Evolutionary conservation across 2,113 vertebrate genomes (phyloP).

Genomic region (Xerus inauris): DNA sequence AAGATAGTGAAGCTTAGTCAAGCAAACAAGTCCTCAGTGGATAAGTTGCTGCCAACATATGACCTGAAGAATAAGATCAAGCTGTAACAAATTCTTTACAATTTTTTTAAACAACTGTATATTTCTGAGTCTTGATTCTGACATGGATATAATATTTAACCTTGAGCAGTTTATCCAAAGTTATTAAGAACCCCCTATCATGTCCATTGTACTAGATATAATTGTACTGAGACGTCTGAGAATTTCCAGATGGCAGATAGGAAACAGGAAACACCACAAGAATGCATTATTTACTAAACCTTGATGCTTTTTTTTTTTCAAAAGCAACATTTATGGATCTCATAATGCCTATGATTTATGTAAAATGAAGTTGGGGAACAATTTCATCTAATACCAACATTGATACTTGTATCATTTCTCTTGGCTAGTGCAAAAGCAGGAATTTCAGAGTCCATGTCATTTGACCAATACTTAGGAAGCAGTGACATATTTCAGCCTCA

Average conservation of each 20-base stretch:
- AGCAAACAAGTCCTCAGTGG: background rate
- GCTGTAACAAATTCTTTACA: background rate
- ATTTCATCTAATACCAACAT: background rate
- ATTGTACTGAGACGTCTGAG: background rate
- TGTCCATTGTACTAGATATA: background rate
- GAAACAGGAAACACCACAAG: background rate
- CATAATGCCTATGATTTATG: background rate
- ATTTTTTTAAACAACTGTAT: background rate
- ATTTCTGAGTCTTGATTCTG: background rate
- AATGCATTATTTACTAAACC: background rate
- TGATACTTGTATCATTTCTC: background rate
- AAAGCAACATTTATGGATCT: background rate
- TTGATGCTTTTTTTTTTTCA: background rate
- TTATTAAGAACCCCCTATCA: background rate
- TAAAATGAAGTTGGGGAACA: background rate
- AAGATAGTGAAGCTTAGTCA: background rate
- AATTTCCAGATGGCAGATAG: background rate
- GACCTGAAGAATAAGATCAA: slow-evolving; percentile 20
- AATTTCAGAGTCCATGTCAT: background rate
- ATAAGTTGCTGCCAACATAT: background rate
- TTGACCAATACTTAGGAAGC: background rate
- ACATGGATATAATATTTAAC: background rate
- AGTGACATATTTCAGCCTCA: background rate
- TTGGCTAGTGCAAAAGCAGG: background rate
- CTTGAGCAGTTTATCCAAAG: background rate